These are phyloP conservation scores for Cyanoliseus patagonus DNA, from an alignment of 2,113 vertebrate genomes.

Conservation along the genomic window DNA sequence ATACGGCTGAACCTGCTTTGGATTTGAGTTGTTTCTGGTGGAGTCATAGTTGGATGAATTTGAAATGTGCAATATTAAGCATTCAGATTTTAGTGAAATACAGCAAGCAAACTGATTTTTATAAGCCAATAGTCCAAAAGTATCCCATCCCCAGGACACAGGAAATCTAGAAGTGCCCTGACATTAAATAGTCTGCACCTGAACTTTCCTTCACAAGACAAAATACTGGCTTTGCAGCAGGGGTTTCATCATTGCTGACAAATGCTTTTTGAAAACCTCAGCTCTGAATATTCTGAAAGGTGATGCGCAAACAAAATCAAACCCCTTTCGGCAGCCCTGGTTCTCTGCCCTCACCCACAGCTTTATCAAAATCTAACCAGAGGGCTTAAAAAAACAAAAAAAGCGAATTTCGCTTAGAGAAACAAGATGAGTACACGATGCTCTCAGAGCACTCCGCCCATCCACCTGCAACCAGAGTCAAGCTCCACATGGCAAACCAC, in stretches of 20 bases:
- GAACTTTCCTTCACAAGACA: neutral
- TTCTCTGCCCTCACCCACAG: neutral
- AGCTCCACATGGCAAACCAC: neutral
- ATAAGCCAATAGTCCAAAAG: neutral
- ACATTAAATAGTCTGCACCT: neutral
- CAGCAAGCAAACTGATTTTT: neutral
- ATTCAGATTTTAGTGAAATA: neutral
- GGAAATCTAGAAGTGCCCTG: neutral
- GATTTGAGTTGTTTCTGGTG: neutral
- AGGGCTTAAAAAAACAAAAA: neutral
- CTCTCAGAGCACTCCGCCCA: neutral
- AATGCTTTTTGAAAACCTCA: neutral
- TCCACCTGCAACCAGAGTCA: rapidly evolving
- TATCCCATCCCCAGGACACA: neutral
- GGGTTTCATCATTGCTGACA: neutral
- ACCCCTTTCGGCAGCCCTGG: neutral
- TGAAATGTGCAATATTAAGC: neutral
- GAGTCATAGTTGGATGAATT: neutral
- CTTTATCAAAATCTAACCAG: neutral
- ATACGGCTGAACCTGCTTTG: neutral
- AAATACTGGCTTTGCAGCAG: neutral
- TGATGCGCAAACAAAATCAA: neutral
- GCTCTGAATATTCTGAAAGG: neutral
- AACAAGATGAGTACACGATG: neutral
- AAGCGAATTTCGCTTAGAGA: neutral